Percentiles rank a stretch among this genome's conserved stretches.
phyloP scores from a whole-genome alignment of 2,113 vertebrate species.

The Limnothrissa miodon region DNA sequence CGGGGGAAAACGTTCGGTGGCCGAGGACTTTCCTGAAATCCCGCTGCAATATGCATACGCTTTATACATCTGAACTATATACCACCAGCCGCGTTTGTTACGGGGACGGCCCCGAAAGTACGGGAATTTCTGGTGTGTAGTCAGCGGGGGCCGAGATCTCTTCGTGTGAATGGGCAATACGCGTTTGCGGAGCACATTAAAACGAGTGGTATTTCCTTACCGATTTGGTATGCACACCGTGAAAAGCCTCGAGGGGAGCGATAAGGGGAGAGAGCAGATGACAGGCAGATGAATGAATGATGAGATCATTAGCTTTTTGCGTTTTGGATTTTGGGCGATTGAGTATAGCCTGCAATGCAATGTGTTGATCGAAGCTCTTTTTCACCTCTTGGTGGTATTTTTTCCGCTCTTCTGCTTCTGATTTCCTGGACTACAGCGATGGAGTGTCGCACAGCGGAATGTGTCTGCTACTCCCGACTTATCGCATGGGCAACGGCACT shows the following conservation, averaged over 20 bases:
- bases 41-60: slow-evolving; percentile 33
- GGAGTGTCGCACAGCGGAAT: slow-evolving; percentile 16
- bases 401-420: slow-evolving; percentile 19
- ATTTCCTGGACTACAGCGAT: slow-evolving; percentile 9
- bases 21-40: slow-evolving; percentile 73
- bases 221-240: slow-evolving; percentile 48
- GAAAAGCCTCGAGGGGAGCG: slow-evolving; percentile 60
- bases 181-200: slow-evolving; percentile 33
- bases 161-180: slow-evolving; percentile 42
- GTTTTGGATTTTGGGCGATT: slow-evolving; percentile 44
- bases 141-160: slow-evolving; percentile 44
- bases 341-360: slow-evolving; percentile 31
- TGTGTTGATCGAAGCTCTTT: slow-evolving; percentile 51
- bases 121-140: slow-evolving; percentile 59
- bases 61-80: background rate
- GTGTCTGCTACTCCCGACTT: slow-evolving; percentile 6
- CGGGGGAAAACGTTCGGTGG: slow-evolving; percentile 38
- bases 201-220: slow-evolving; percentile 65
- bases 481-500: slow-evolving; percentile 17
- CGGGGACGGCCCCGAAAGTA: slow-evolving; percentile 62
- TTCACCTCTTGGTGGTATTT: slow-evolving; percentile 22
- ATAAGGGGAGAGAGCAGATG: slow-evolving; percentile 49
- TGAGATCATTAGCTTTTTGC: slow-evolving; percentile 70
- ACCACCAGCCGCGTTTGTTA: slow-evolving; percentile 8
- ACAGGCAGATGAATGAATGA: slow-evolving; percentile 74